Evolutionary conservation across 2,797 vertebrate genomes (phyloP), one percentile per base, ranked within the genome.

Genomic region (Hapalemur alaotrensis): DNA sequence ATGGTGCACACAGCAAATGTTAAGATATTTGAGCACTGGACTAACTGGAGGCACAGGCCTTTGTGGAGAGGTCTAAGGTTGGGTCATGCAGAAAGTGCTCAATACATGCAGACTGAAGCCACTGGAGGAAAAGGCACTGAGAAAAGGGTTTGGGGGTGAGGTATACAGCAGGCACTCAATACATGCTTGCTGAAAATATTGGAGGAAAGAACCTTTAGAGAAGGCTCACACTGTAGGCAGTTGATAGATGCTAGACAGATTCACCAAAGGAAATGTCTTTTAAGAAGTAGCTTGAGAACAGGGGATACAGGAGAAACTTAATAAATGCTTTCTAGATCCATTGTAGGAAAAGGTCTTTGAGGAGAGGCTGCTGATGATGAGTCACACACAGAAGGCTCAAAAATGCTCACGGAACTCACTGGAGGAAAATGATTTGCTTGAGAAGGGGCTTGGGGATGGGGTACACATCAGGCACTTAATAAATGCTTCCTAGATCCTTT

Each of bases 291-390:
- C 67, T 87, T 70, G 93, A 80, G 38, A 92, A 89, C 11, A 50
- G 69, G 32, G 48, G 23, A 67, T 81, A 73, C 67, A 90, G 43
- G 73, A 95, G 79, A 35, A 32, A 88, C 43, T 95, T 61, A 82
- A 78, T 94, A 95, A 82, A 95, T 91, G 46, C 25, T 54, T 94
- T 93, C 67, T 85, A 89, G 90, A 95, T 92, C 43, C 59, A 93
- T 22, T 65, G 72, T 72, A 95, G 82, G 92, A 73, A 96, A 97
- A 95, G 63, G 73, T 94, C 92, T 95, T 92, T 28, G 70, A 86
- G 88, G 78, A 97, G 86, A 97, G 43, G 84, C 87, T 96, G 69
- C 87, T 96, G 69, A 75, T 65, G 96, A 95, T 96, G 89, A 95
- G 91, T 94, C 97, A 95, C 78, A 93, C 88, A 91, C 7, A 78